Conservation (phyloP, 2,797 vertebrate genomes). For the Agapornis canus region DNA sequence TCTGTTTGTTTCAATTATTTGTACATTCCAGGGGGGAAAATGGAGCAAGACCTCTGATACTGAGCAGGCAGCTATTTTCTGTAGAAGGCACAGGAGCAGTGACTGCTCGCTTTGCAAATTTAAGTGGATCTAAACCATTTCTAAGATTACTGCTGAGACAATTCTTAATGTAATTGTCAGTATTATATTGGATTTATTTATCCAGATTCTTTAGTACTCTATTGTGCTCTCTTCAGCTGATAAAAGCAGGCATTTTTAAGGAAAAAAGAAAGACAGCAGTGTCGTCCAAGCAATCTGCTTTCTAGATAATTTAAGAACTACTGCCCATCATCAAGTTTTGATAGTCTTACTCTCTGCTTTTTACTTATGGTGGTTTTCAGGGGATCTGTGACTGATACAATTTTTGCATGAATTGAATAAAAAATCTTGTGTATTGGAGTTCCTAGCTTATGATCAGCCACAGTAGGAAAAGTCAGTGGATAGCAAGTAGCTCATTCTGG, state of each 20-base stretch:
- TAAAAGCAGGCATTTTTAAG: background rate
- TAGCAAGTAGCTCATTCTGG: background rate
- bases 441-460: fast-evolving
- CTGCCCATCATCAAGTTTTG: background rate
- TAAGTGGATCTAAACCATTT: background rate
- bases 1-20: background rate
- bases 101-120: background rate
- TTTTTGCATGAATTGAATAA: background rate
- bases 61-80: background rate
- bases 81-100: background rate
- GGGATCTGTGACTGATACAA: background rate
- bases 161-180: background rate
- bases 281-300: background rate
- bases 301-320: background rate
- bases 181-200: background rate
- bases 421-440: background rate
- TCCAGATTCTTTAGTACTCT: background rate
- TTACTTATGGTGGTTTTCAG: background rate
- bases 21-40: background rate
- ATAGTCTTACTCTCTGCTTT: background rate
- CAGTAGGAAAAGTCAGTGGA: background rate
- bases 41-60: background rate
- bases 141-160: background rate
- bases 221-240: background rate
- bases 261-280: background rate